Base-by-base conservation (phyloP, 2,113 vertebrate genomes). In the Eulemur rufifrons region DNA sequence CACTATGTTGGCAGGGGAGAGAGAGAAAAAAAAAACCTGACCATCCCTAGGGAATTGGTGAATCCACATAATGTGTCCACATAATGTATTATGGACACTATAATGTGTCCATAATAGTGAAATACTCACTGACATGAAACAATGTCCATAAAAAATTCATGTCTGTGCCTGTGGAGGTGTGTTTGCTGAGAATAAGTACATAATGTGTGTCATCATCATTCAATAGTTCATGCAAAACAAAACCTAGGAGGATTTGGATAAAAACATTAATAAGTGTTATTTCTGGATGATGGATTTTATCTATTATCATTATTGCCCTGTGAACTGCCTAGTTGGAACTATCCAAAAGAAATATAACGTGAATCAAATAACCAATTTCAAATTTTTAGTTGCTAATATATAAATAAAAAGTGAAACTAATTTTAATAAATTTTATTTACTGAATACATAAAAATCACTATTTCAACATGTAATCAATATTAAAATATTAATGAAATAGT, bases 351-450 rank as follows among this genome's bases (percentile, higher is more conserved):
- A 91, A 91, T 71, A 71, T 18, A 89, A 77, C 32, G 87, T 47
- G 42, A 78, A 39, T 17, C 39, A 76, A 39, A n/a, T 39, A 82
- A 50, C 5, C 45, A 77, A 52, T n/a, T 95, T 81, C 42, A 92
- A 84, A 76, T 68, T 71, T 84, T 69, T 59, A 91, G 34, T 32
- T 81, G 29, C 37, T 47, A 89, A 3, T 50, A 61, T 27, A 23
- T 66, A 92, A 89, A 66, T 42, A 66, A 66, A 85, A 69, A 83
- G 37, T 71, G 29, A 95, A 89, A 76, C 61, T 12, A 59, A 83
- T 39, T 92, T 85, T 80, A 97, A 80, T 59, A 95, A 47, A 92
- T 66, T 73, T 76, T 69, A 76, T 9, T 69, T 77, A 76, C 21
- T 52, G 37, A 82, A 80, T 64, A 45, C 27, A 71, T 27, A 71